Evolutionary conservation across 2,888 invertebrate species (phyloP).

Genomic region (Beris morrisii): DNA sequence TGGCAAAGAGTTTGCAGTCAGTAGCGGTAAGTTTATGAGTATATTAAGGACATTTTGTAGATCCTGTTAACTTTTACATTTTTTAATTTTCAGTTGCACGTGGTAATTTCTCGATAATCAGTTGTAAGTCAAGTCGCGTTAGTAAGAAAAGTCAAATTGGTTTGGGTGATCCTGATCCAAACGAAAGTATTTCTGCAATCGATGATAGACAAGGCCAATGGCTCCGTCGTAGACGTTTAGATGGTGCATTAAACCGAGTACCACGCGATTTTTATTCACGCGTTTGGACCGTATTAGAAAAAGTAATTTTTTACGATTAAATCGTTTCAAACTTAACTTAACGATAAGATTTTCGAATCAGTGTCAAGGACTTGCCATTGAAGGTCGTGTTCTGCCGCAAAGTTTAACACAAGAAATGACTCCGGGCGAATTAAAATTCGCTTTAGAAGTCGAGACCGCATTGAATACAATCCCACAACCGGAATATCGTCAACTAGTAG

Average conservation of each 20-base stretch:
- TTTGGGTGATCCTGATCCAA: conserved; percentile 55
- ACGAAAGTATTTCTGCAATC: conserved; percentile 53
- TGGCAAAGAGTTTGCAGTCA: conserved; percentile 95
- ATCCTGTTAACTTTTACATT: conserved; percentile 47
- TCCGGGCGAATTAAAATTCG: conserved; percentile 96
- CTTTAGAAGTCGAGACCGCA: conserved; percentile 94
- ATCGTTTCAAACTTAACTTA: neutral
- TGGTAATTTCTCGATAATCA: conserved; percentile 85
- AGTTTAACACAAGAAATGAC: conserved; percentile 99
- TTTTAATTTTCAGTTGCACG: conserved; percentile 65
- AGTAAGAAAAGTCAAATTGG: conserved; percentile 70
- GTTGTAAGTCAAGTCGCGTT: conserved; percentile 82
- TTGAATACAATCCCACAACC: conserved; percentile 97
- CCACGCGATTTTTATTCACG: conserved; percentile 95
- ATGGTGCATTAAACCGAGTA: conserved; percentile 96
- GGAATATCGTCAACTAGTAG: conserved; percentile 94
- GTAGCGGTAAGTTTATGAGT: conserved; percentile 68
- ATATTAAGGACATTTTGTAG: conserved; percentile 46
- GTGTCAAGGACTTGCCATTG: conserved; percentile 93
- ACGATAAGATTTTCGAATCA: conserved; percentile 50
- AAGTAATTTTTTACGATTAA: conserved; percentile 58
- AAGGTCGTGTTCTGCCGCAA: conserved; percentile 86
- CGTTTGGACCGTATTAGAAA: conserved; percentile 89
- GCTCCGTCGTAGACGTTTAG: conserved; percentile 89
- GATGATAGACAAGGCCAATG: conserved; percentile 93